Base-by-base conservation (phyloP, 2,797 vertebrate species). In the Lindbergichthys nudifrons region DNA sequence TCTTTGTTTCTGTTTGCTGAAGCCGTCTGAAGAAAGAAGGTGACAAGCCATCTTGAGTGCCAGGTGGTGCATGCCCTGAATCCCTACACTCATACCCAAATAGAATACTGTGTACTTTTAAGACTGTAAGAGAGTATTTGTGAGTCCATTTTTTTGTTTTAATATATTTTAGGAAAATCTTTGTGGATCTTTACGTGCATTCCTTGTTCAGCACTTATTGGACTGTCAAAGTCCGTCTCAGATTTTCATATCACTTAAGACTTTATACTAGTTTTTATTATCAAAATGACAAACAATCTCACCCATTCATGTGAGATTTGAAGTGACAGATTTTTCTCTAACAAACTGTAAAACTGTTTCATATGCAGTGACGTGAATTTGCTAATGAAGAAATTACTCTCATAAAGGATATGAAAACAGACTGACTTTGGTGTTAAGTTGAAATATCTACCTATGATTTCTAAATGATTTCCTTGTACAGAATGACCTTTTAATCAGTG, bases 11-110 rank as follows among this genome's bases (percentile, higher is more conserved):
- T 84, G 86, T 94, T 79, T 83, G 77, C 58, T 60, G 21, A 90
- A 99, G 98, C 89, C 98, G 98, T 77, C 96, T 99, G 96, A 99
- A 99, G 96, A 99, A 99, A 96, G 98, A 99, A 96, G 96, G 97
- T 85, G 98, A 99, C 96, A 99, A 99, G 95, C 98, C 97, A 93
- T 97, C 98, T 92, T 99, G 88, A 95, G 83, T 86, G 70, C 19
- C 88, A 92, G 89, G 92, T 91, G 95, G 94, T 89, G 92, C 93
- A 95, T 95, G 92, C 92, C 75, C 91, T 90, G 88, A 80, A 82
- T 87, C 73, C 80, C 74, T 60, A 81, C 73, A 80, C 65, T 80
- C 75, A 93, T 92, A 86, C 92, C 92, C 90, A 91, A 36, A 83
- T 94, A 90, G 92, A 89, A 84, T 84, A 95, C 94, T 96, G 93